Evolutionary conservation across 2,888 invertebrate genomes (phyloP), one percentile per base, ranked within the genome.

Genomic region (Apodemia hepburni): DNA sequence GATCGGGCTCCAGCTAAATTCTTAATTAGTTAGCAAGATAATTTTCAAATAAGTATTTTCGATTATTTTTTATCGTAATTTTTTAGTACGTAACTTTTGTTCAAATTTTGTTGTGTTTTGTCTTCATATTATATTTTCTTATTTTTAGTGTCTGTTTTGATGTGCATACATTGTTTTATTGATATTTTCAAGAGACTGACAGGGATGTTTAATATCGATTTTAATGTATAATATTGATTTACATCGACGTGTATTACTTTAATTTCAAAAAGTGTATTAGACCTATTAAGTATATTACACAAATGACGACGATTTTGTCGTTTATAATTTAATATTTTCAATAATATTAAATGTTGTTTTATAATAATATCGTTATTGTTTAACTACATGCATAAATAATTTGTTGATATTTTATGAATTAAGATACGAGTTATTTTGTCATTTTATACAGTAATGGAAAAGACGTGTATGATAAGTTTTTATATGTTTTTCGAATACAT

Each of bases 401-500:
- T 49, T 49, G 49, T 49, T 49, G 49, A 18, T 49, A n/a, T n/a
- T n/a, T 7, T 17, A 18, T 49, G 49, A 18, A 47, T 47, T 47
- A 49, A 49, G 17, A 18, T 18, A 49, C 49, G 18, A 49, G 49
- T 49, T 49, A 17, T 80, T 74, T 76, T 76, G 71, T 68, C 66
- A 68, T 70, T 64, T 62, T 64, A 58, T 68, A 64, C 35, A 60
- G 42, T 63, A 59, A 42, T 59, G n/a, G n/a, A 42, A 18, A 49
- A 18, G 8, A 49, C 2, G 3, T 60, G 49, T 29, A 49, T 60
- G 71, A 74, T 78, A 77, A 73, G 76, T 82, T 80, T 33, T 75
- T 75, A 68, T 67, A 68, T 69, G 75, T 77, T 73, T 77, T 73
- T 73, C 69, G 70, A 71, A 71, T 74, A 69, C 65, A 73, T 77